Percentiles rank a stretch among this genome's conserved stretches.
These are phyloP conservation scores for Loripinus fragilis DNA, from an alignment of 2,888 invertebrate species.

Conservation along the genomic window DNA sequence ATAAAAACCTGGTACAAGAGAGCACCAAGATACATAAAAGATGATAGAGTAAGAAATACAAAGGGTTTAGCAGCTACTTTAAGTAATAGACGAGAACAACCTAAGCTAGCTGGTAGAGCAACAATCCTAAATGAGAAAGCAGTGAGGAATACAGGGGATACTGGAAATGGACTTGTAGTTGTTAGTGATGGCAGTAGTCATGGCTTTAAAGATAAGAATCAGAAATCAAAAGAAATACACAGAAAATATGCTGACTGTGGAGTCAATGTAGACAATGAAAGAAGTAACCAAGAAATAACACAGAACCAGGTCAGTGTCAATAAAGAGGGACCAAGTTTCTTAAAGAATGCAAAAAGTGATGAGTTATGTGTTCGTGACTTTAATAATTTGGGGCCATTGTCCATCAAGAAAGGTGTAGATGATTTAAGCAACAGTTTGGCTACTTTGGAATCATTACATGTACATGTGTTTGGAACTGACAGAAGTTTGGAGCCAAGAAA, in stretches of 20 bases:
- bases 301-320: too few relatives aligned
- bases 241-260: too few relatives aligned
- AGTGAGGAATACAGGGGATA: background rate
- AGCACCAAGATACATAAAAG: background rate
- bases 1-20: background rate
- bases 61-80: background rate
- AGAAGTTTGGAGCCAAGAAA: too few relatives aligned
- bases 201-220: background rate
- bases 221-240: too few relatives aligned
- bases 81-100: background rate
- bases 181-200: background rate
- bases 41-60: background rate
- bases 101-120: background rate
- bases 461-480: too few relatives aligned
- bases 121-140: background rate
- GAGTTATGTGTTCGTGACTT: background rate
- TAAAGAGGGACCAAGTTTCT: background rate
- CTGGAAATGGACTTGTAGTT: background rate
- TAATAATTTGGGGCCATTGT: too few relatives aligned
- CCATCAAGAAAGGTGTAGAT: too few relatives aligned
- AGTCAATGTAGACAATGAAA: too few relatives aligned
- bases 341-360: background rate
- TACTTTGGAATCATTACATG: too few relatives aligned
- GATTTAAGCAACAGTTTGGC: too few relatives aligned
- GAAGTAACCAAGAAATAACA: too few relatives aligned